Conservation (phyloP, 2,888 invertebrate species). For the Fragum sueziense region DNA sequence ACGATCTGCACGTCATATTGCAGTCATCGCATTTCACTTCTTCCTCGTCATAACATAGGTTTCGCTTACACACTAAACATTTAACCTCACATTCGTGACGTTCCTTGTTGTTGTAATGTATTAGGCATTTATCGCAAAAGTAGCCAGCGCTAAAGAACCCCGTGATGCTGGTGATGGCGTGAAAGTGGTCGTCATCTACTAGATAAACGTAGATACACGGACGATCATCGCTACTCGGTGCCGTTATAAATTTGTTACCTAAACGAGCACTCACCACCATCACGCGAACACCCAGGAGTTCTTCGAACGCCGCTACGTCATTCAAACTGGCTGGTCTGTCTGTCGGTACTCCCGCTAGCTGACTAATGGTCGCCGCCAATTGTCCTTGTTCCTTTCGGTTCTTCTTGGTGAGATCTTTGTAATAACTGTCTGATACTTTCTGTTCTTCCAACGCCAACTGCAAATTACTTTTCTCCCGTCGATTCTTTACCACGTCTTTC, state of each 20-base stretch:
- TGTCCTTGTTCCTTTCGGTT: conserved; percentile 16
- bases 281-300: conserved; percentile 7
- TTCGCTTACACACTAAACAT: conserved; percentile 39
- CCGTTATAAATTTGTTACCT: conserved; percentile 23
- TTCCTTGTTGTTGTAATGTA: conserved; percentile 33
- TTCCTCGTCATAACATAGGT: conserved; percentile 29
- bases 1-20: conserved; percentile 26
- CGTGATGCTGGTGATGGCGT: conserved; percentile 11
- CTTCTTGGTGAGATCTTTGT: conserved; percentile 20
- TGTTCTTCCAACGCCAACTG: conserved; percentile 28
- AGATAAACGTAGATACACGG: conserved; percentile 23
- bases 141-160: conserved; percentile 25
- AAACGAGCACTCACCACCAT: conserved; percentile 30
- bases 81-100: conserved; percentile 25
- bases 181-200: conserved; percentile 26
- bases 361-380: not conserved
- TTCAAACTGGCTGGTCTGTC: conserved; percentile 27
- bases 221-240: not conserved
- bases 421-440: conserved; percentile 36
- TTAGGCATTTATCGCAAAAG: conserved; percentile 26
- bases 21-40: conserved; percentile 10
- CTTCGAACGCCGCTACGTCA: conserved; percentile 22
- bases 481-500: conserved; percentile 16
- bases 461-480: conserved; percentile 25
- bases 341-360: conserved; percentile 14